These are phyloP conservation scores for Melanotaenia boesemani DNA, from an alignment of 2,797 vertebrate genomes.

Conservation along the genomic window DNA sequence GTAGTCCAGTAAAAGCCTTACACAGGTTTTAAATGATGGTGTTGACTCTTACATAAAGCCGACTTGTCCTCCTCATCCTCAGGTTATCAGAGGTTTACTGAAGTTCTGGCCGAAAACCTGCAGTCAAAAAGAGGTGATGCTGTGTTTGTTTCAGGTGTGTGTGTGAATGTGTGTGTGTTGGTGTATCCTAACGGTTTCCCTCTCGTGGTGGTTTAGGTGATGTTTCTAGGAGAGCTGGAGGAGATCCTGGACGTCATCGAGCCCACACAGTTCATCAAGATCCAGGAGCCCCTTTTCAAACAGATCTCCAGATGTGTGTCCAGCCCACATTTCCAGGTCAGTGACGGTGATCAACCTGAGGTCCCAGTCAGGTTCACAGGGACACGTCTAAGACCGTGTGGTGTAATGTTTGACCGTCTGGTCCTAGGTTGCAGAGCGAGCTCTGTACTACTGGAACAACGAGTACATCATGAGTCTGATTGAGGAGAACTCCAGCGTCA, in stretches of 20 bases:
- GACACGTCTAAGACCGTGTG: no score
- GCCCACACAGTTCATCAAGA: conserved; percentile 97
- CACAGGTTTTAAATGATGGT: no score
- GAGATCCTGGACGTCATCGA: conserved; percentile 99
- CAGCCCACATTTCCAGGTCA: conserved; percentile 98
- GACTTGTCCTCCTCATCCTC: conserved; percentile 27
- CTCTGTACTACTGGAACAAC: conserved; percentile 99
- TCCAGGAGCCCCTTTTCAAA: conserved; percentile 99
- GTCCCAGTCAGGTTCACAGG: no score
- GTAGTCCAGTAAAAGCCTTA: no score
- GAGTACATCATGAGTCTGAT: conserved; percentile 99
- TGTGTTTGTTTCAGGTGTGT: fast-evolving
- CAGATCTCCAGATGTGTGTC: conserved; percentile 99
- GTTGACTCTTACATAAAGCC: no score
- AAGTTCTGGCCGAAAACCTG: conserved; percentile 99
- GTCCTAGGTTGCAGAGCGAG: conserved; percentile 93
- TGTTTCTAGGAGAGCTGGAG: conserved; percentile 98
- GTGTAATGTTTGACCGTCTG: background rate
- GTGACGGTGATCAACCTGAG: no score
- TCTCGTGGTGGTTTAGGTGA: conserved; percentile 83
- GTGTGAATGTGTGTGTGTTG: background rate
- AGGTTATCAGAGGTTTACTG: conserved; percentile 99
- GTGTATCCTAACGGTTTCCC: background rate
- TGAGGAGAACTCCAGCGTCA: conserved; percentile 98
- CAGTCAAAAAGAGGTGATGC: conserved; percentile 97